Evolutionary conservation across 2,113 vertebrate species (phyloP).

Genomic region (Periophthalmus modestus): DNA sequence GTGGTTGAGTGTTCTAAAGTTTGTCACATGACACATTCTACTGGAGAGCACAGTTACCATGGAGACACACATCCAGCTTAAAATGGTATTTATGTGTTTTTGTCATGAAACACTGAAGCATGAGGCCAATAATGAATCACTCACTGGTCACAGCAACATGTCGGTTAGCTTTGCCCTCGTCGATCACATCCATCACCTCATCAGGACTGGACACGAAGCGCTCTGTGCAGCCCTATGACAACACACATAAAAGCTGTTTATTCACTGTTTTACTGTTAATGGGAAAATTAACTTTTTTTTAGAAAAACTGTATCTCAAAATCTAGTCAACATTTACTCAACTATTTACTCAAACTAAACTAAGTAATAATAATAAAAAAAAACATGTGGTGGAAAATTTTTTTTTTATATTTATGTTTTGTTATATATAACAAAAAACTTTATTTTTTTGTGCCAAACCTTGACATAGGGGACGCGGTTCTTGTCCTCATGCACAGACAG

Average conservation of each 20-base stretch:
- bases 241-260: not conserved
- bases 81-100: not conserved
- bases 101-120: not conserved
- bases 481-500: constrained; percentile 91
- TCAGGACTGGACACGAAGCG: constrained; percentile 91
- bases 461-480: constrained; percentile 89
- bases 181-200: constrained; percentile 89
- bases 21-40: no score
- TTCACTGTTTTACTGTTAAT: no score
- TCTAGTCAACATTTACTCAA: no score
- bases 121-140: constrained; percentile 35
- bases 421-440: no score
- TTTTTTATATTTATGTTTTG: no score
- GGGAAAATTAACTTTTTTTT: no score
- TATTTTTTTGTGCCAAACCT: constrained; percentile 74
- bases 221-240: constrained; percentile 85
- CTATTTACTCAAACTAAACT: no score
- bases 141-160: constrained; percentile 92
- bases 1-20: no score
- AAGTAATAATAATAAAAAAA: no score
- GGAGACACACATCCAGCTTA: no score
- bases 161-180: constrained; percentile 88
- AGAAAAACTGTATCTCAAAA: no score
- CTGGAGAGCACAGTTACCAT: not conserved
- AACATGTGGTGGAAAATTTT: no score